These are phyloP conservation scores for Hypercompe scribonia DNA, from an alignment of 2,888 invertebrate genomes.

Conservation along the genomic window DNA sequence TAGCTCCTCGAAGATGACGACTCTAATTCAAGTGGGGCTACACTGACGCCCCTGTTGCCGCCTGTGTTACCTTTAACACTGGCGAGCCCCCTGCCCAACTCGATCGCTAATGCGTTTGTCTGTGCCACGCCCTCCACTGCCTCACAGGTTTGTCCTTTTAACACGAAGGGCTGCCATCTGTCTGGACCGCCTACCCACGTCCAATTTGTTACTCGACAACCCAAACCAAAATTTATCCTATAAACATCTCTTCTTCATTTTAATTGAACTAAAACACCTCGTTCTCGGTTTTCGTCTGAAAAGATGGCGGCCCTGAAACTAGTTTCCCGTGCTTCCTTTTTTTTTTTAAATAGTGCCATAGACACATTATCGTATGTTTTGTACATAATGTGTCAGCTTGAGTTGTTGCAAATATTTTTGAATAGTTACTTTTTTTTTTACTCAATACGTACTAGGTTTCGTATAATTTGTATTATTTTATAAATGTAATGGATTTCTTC, in stretches of 20 bases:
- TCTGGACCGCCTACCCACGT: slow-evolving; percentile 7
- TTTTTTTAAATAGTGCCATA: slow-evolving; percentile 29
- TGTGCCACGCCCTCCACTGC: slow-evolving; percentile 56
- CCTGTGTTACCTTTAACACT: slow-evolving; percentile 63
- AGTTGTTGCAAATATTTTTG: slow-evolving; percentile 31
- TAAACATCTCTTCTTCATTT: neutral
- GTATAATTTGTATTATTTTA: slow-evolving; percentile 9
- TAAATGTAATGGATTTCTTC: neutral
- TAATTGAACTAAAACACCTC: neutral
- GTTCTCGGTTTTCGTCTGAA: neutral
- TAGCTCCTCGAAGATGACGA: slow-evolving; percentile 63
- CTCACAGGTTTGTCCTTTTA: slow-evolving; percentile 65
- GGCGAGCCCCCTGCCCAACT: slow-evolving; percentile 55
- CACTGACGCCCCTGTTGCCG: slow-evolving; percentile 71
- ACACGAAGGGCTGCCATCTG: slow-evolving; percentile 47
- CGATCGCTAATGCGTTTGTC: slow-evolving; percentile 59
- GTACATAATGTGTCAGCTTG: slow-evolving; percentile 23
- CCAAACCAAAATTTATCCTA: neutral
- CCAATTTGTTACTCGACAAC: neutral
- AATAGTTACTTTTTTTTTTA: slow-evolving; percentile 12
- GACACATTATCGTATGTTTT: neutral
- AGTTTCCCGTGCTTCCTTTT: slow-evolving; percentile 44
- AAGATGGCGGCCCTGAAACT: slow-evolving; percentile 47
- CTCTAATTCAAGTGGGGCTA: slow-evolving; percentile 48
- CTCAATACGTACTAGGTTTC: neutral